These are phyloP conservation scores for Poecilia picta DNA, from an alignment of 2,797 vertebrate species.

Conservation along the genomic window DNA sequence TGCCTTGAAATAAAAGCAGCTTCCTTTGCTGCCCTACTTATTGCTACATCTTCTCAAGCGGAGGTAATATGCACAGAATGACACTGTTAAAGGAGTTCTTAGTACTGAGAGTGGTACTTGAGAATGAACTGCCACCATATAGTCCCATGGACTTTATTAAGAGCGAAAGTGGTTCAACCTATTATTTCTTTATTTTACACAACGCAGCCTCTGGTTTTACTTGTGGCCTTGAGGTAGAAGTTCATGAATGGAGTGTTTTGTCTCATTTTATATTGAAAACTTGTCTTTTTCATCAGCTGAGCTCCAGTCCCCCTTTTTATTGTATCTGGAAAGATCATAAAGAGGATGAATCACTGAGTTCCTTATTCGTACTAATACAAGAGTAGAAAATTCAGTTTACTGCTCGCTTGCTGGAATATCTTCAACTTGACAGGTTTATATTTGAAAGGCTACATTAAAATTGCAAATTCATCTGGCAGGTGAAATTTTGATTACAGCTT, in stretches of 20 bases:
- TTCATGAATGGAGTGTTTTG: background rate
- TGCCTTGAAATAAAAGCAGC: constrained; percentile 25
- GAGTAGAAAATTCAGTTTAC: constrained; percentile 3
- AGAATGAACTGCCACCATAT: background rate
- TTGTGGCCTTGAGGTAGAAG: background rate
- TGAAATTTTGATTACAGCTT: background rate
- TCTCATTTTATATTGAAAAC: constrained; percentile 9
- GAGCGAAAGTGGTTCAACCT: constrained; percentile 3
- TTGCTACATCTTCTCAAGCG: constrained; percentile 28
- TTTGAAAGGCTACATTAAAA: constrained; percentile 30
- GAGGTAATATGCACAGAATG: constrained; percentile 28
- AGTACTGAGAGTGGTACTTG: constrained; percentile 4
- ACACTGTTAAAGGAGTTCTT: background rate
- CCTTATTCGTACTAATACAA: constrained; percentile 5
- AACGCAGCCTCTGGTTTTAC: constrained; percentile 1
- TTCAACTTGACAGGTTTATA: constrained; percentile 9
- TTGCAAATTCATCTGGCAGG: background rate
- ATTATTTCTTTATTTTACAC: constrained; percentile 11
- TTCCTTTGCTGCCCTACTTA: constrained; percentile 37
- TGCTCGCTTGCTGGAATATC: constrained; percentile 11
- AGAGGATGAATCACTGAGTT: constrained; percentile 33
- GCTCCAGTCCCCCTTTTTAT: background rate
- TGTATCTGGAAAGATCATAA: background rate
- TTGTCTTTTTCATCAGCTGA: constrained; percentile 12
- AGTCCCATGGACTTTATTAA: background rate